Evolutionary conservation across 2,888 invertebrate genomes (phyloP), one percentile per base, ranked within the genome.

Genomic region (Athripsodes cinereus): DNA sequence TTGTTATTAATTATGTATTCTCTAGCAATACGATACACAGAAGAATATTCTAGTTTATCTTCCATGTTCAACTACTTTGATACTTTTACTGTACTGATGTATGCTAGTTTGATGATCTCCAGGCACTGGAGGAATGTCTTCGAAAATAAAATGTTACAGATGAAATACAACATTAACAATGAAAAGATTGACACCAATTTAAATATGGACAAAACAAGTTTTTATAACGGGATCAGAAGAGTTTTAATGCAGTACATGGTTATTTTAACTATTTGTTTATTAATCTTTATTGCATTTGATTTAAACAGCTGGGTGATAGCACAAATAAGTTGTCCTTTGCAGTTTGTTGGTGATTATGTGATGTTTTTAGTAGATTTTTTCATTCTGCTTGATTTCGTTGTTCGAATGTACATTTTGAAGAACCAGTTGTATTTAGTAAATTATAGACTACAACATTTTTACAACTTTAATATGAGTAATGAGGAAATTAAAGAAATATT

Each of bases 351-450:
- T 6, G 53, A 53, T 20, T 53, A 44, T 22, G 19, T 21, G 1
- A 22, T 44, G 22, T 53, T 44, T 53, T 11, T 22, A 16, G 22
- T 53, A 21, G 35, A 44, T 11, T 46, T 19, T 22, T 22, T 44
- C 21, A 16, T 44, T 21, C 5, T 13, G 2, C 1, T 53, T 5
- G 34, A 53, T n/a, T 53, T 44, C 22, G n/a, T 22, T 13, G 44
- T 18, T 13, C 16, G n/a, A 40, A 16, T 53, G 16, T 53, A 44
- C 13, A 13, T 53, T 40, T n/a, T 53, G 5, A 53, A 53, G 35
- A 53, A 22, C 22, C 21, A 53, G 13, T 19, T 40, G 16, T 40
- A 8, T 13, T 16, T 40, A 5, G 5, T 40, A 13, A 40, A 40
- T 40, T 16, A 40, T 40, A 40, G 13, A 40, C 40, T 40, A 16